Evolutionary conservation across 2,888 invertebrate species (phyloP).

Genomic region (Eristalis tenax): DNA sequence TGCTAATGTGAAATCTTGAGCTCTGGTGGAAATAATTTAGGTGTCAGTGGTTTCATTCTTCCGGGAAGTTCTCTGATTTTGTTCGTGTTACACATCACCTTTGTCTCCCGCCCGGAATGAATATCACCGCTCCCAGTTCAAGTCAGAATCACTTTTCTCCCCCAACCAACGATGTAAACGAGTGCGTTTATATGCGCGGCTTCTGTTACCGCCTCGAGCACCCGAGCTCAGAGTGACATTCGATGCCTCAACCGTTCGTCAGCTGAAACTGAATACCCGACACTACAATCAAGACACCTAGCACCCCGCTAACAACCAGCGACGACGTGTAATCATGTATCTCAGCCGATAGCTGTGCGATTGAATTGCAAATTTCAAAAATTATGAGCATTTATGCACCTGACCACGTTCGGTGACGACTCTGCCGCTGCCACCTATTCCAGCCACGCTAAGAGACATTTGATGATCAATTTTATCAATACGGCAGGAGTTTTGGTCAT

Average conservation of each 20-base stretch:
- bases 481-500: no score
- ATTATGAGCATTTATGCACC: conserved; percentile 27
- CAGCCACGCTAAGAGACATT: no score
- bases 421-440: no score
- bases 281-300: not conserved
- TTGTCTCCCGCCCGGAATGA: no score
- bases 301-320: not conserved
- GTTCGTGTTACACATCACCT: no score
- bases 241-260: not conserved
- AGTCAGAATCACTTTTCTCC: not conserved
- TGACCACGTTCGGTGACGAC: not conserved
- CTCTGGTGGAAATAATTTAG: no score
- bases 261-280: conserved; percentile 12
- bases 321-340: conserved; percentile 3
- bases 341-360: not conserved
- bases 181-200: not conserved
- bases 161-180: not conserved
- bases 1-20: no score
- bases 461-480: no score
- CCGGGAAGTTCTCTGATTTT: no score
- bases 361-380: conserved; percentile 47
- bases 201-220: not conserved
- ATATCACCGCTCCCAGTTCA: not conserved
- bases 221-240: not conserved
- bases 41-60: no score